Base-by-base conservation (phyloP, 2,113 vertebrate species). In the Sclerurus mexicanus region DNA sequence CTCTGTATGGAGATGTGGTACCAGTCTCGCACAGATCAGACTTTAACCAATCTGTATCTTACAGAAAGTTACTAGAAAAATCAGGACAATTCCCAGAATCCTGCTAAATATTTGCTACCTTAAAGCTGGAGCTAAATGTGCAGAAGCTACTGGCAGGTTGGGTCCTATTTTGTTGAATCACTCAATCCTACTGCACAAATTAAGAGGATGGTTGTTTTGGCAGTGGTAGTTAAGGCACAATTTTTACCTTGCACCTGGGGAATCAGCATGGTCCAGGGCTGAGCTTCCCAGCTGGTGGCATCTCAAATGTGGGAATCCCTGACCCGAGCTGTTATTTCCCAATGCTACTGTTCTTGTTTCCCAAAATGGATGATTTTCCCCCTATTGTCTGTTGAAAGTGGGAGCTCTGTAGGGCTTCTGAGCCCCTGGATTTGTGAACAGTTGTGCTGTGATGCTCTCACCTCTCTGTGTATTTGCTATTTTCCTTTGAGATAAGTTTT, bases 331-430 rank as follows among this genome's bases (percentile, higher is more conserved):
- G 8, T 66, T 78, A 24, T 67, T 87, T 94, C 37, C 25, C 8
- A 6, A 9, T 31, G n/a, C 8, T 92, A 33, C 6, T 75, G 30
- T 5, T 18, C 42, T 58, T 59, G 10, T 79, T 72, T 59, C 46
- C 31, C 16, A 2, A 27, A 82, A 76, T 4, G 3, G 4, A 2
- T n/a, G 7, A 2, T 71, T 25, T n/a, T 2, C 33, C 15, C 12
- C 3, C 9, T 52, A 6, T 64, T 64, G 17, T 16, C 27, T 60
- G 1, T 21, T 35, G 25, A 8, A 83, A 52, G 12, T 39, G 24
- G 25, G 47, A 75, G 15, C 21, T 86, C 46, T 63, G 12, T 8
- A 12, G 10, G 39, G 16, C 24, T 56, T 53, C 55, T 39, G 59
- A 94, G 50, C 28, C 37, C 46, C 46, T 49, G 33, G 37, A 6